Evolutionary conservation across 2,113 vertebrate species (phyloP).

Genomic region (Narcine bancroftii): DNA sequence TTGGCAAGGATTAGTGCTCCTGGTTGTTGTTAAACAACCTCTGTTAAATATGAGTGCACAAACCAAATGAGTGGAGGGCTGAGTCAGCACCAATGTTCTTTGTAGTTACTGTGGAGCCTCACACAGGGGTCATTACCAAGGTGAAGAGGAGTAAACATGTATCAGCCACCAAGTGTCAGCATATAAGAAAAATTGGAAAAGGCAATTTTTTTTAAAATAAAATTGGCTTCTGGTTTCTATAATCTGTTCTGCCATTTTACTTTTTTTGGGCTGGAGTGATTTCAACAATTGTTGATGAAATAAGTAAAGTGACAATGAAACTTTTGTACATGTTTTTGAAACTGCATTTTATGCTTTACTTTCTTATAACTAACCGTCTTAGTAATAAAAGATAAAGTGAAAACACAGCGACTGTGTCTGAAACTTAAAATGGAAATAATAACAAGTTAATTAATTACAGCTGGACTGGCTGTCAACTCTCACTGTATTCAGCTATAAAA

Average conservation of each 20-base stretch:
- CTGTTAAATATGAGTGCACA: background rate
- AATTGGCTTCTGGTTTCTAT: background rate
- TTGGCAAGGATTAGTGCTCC: background rate
- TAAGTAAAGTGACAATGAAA: slow-evolving; percentile 10
- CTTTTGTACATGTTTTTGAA: background rate
- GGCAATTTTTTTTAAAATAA: background rate
- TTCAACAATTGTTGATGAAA: background rate
- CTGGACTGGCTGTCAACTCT: slow-evolving; percentile 33
- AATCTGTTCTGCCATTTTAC: background rate
- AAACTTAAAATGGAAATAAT: slow-evolving; percentile 11
- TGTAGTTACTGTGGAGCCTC: background rate
- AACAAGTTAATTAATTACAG: slow-evolving; percentile 41
- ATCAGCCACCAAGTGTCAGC: background rate
- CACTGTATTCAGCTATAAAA: background rate
- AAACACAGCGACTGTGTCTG: slow-evolving; percentile 31
- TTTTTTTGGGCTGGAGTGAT: background rate
- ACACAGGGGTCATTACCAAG: background rate
- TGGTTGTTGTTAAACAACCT: background rate
- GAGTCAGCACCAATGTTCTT: background rate
- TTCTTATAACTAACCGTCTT: background rate
- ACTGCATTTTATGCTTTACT: background rate
- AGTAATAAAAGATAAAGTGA: background rate
- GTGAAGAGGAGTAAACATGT: no score
- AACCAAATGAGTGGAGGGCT: no score
- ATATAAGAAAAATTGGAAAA: background rate